Evolutionary conservation across 1,140 invertebrate species (phyloP).

Genomic region (Helicoverpa zea): DNA sequence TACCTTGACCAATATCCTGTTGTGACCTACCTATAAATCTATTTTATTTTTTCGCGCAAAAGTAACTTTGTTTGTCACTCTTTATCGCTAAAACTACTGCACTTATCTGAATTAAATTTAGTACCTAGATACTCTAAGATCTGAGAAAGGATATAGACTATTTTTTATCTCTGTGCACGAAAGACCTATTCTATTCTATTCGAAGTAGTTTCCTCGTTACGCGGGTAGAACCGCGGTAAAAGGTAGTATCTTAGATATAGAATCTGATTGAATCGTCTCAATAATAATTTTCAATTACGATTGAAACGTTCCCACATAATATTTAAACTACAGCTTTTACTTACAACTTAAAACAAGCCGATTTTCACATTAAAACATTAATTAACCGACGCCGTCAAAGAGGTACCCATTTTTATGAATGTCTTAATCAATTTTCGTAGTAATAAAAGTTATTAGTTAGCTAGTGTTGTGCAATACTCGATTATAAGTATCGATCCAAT

Average conservation of each 20-base stretch:
- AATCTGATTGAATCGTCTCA: too few relatives aligned
- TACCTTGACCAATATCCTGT: too few relatives aligned
- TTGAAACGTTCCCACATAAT: constrained; percentile 5
- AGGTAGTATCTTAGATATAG: too few relatives aligned
- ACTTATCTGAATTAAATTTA: too few relatives aligned
- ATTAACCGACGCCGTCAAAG: constrained; percentile 40
- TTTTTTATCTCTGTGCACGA: constrained; percentile 16
- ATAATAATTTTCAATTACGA: background rate
- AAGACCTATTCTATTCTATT: too few relatives aligned
- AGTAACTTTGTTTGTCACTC: too few relatives aligned
- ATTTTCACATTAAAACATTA: constrained; percentile 20
- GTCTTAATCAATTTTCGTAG: constrained; percentile 50
- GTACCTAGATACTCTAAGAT: too few relatives aligned
- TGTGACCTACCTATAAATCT: too few relatives aligned
- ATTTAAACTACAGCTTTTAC: background rate
- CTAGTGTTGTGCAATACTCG: constrained; percentile 58
- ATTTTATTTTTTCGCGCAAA: too few relatives aligned
- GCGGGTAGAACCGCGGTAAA: too few relatives aligned
- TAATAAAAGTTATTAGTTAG: constrained; percentile 46
- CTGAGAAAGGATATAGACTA: constrained; percentile 46
- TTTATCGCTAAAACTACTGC: too few relatives aligned
- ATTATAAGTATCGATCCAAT: constrained; percentile 63
- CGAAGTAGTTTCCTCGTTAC: too few relatives aligned
- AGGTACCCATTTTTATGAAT: constrained; percentile 22
- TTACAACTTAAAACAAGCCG: constrained; percentile 11